Evolutionary conservation across 2,888 invertebrate species (phyloP).

Genomic region (Aquatica leii): DNA sequence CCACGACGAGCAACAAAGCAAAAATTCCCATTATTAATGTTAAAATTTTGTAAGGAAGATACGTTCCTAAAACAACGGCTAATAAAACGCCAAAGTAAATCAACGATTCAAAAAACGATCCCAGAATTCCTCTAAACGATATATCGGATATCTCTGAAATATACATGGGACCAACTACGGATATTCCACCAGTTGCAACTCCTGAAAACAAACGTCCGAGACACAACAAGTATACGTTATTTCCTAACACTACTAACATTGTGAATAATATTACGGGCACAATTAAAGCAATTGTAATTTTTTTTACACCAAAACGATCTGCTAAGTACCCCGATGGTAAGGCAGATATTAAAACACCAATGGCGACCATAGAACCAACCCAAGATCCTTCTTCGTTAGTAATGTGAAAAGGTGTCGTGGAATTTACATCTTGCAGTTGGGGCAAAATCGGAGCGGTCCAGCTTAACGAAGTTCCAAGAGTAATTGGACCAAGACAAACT

Average conservation of each 20-base stretch:
- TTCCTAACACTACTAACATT: conserved; percentile 63
- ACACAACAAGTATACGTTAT: conserved; percentile 18
- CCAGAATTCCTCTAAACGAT: conserved; percentile 78
- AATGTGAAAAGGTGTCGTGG: conserved; percentile 47
- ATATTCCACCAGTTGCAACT: conserved; percentile 71
- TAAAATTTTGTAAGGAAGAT: conserved; percentile 71
- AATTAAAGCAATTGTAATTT: conserved; percentile 68
- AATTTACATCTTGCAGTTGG: conserved; percentile 58
- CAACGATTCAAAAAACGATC: conserved; percentile 80
- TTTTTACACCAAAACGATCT: conserved; percentile 71
- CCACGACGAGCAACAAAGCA: conserved; percentile 68
- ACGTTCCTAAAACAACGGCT: conserved; percentile 74
- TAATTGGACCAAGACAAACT: conserved; percentile 75
- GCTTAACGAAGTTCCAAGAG: conserved; percentile 74
- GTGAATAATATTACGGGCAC: conserved; percentile 69
- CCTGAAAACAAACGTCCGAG: conserved; percentile 76
- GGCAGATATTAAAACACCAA: conserved; percentile 77
- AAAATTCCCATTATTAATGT: conserved; percentile 71
- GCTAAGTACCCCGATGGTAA: conserved; percentile 74
- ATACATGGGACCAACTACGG: conserved; percentile 83
- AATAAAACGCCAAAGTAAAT: conserved; percentile 79
- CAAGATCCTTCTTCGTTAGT: conserved; percentile 64
- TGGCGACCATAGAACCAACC: conserved; percentile 73
- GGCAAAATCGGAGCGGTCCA: conserved; percentile 81
- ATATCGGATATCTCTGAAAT: conserved; percentile 84